Conservation (phyloP, 2,113 vertebrate species). For the Notechis scutatus region DNA sequence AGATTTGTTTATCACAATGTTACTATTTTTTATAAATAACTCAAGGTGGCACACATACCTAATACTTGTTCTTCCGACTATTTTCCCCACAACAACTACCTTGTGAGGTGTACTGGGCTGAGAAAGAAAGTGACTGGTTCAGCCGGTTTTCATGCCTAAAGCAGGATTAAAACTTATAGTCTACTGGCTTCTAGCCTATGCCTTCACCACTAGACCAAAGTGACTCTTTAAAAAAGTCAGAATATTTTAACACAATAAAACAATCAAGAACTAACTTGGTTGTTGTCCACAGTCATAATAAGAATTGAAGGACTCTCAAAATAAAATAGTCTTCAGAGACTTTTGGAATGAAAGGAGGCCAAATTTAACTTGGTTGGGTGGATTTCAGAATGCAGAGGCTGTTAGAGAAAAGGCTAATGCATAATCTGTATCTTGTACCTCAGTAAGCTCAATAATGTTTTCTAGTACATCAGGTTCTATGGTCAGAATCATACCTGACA, state of each 20-base stretch:
- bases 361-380: background rate
- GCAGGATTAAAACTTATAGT: background rate
- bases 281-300: background rate
- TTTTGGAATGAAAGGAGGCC: background rate
- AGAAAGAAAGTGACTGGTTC: background rate
- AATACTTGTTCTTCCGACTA: background rate
- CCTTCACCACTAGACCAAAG: background rate
- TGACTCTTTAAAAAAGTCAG: background rate
- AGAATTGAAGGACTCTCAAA: background rate
- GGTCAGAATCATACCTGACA: background rate
- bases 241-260: background rate
- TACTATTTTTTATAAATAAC: background rate
- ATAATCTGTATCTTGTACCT: background rate
- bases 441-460: background rate
- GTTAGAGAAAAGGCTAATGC: background rate
- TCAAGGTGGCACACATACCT: background rate
- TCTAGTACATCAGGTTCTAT: background rate
- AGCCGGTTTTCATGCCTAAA: background rate
- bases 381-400: background rate
- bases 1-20: background rate
- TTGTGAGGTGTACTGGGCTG: background rate
- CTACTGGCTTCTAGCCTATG: background rate
- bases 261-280: background rate
- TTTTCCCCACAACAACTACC: background rate
- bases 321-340: background rate